phyloP scores from a whole-genome alignment of 2,797 vertebrate species.

The Alca torda region DNA sequence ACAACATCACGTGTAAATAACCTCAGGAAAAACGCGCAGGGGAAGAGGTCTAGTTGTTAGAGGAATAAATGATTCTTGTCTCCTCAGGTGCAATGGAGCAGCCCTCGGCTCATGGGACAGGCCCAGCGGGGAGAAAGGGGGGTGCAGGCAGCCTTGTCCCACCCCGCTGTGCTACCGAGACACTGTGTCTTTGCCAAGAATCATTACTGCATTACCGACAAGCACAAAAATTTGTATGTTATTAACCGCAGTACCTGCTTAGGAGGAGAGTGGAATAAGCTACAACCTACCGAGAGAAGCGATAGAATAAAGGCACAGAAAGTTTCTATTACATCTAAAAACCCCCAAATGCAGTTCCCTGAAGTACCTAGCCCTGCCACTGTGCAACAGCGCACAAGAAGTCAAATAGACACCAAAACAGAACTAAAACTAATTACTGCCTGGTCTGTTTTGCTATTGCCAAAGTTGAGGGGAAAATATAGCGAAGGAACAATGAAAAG shows the following conservation, averaged over 20 bases:
- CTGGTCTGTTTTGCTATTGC: neutral
- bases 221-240: neutral
- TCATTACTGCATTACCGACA: neutral
- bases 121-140: neutral
- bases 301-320: neutral
- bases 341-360: neutral
- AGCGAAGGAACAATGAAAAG: neutral
- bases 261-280: neutral
- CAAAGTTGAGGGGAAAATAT: neutral
- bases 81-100: neutral
- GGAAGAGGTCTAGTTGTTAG: neutral
- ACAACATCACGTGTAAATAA: neutral
- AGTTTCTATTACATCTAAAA: neutral
- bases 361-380: neutral
- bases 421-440: neutral
- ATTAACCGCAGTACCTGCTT: neutral
- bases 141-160: fast-evolving
- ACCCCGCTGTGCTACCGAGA: neutral
- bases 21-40: neutral
- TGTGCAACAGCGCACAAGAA: neutral
- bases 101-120: fast-evolving
- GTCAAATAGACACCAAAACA: neutral
- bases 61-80: neutral
- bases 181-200: neutral
- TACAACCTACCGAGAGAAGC: neutral